These are phyloP conservation scores for Manis javanica DNA, from an alignment of 2,797 vertebrate genomes.

Conservation along the genomic window DNA sequence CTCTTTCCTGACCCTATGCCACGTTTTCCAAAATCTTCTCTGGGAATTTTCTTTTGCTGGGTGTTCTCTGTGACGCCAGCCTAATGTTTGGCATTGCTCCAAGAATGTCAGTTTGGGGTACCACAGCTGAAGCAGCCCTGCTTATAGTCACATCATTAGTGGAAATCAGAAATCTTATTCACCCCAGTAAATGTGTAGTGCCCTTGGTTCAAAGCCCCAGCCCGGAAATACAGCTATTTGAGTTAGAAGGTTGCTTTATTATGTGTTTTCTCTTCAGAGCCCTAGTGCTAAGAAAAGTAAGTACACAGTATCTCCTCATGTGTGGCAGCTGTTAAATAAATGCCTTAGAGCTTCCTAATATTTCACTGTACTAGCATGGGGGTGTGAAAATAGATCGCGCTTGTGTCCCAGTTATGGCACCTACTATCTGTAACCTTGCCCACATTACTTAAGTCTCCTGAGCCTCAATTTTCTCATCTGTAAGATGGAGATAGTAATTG, in stretches of 20 bases:
- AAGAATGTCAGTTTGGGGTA: background rate
- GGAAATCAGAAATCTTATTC: conserved; percentile 12
- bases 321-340: conserved; percentile 36
- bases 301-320: background rate
- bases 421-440: background rate
- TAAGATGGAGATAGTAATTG: background rate
- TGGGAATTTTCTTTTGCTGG: background rate
- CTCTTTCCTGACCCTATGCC: background rate
- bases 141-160: conserved; percentile 44
- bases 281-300: conserved; percentile 60
- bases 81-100: conserved; percentile 14
- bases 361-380: background rate
- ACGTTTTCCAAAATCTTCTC: conserved; percentile 17
- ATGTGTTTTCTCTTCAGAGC: conserved; percentile 47
- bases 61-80: background rate
- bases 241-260: conserved; percentile 1
- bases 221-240: conserved; percentile 38
- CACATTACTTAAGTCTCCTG: background rate
- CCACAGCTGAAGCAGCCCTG: background rate
- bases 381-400: conserved; percentile 12
- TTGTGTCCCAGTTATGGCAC: background rate
- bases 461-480: background rate
- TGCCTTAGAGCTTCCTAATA: conserved; percentile 18
- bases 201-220: background rate
- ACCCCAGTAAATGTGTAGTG: background rate